Evolutionary conservation across 2,797 vertebrate genomes (phyloP), one percentile per base, ranked within the genome.

Genomic region (Periparus ater): DNA sequence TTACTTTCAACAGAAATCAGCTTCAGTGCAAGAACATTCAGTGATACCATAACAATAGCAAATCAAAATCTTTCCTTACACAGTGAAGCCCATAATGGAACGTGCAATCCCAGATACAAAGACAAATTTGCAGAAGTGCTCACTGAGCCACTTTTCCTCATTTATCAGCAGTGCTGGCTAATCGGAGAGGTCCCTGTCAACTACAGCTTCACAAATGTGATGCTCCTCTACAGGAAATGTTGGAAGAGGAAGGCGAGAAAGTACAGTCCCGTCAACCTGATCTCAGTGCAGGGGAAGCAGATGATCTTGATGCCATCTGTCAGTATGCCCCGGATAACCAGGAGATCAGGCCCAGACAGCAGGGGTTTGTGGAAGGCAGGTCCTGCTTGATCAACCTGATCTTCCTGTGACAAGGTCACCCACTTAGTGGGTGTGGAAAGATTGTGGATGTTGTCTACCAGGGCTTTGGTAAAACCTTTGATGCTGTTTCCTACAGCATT

Each of bases 141-240:
- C 51, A 11, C 21, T 5, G 6, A 27, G 18, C 25, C 23, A 47
- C 25, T 58, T 58, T 32, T 26, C 17, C 10, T 57, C 8, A 26
- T 51, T 76, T 34, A 30, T 29, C 65, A 58, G 18, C 6, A 40
- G 45, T 20, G 7, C 38, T 40, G 45, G 20, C 4, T 27, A 45
- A 53, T 17, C 5, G 1, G 19, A 30, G 38, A 79, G 9, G 16
- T 44, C 10, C 11, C 0, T 2, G 3, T 13, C 11, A 26, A 44
- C 17, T 5, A 36, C 50, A 50, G 25, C 17, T 6, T n/a, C 5
- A 5, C 9, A 45, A 51, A 55, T 21, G 11, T 22, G 23, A 57
- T 57, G 13, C 13, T 5, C 27, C 29, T 36, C 62, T 63, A 57
- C 57, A 57, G 30, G 38, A 58, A 58, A 38, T 7, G 12, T 17